Evolutionary conservation across 2,113 vertebrate genomes (phyloP), one percentile per base, ranked within the genome.

Genomic region (Notothenia coriiceps): DNA sequence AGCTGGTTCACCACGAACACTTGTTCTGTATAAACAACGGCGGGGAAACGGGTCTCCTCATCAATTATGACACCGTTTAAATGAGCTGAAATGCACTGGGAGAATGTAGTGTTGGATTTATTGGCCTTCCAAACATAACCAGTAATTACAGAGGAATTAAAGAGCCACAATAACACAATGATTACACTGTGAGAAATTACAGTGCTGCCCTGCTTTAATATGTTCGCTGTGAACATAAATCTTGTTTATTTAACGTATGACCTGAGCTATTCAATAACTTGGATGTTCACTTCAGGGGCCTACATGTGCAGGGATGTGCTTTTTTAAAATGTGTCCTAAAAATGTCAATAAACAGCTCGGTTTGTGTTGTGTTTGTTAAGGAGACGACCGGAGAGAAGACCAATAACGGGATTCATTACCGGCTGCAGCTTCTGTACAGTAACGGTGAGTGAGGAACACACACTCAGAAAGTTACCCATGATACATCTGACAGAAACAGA

Each of bases 371-470:
- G 46, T 78, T n/a, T 88, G 74, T 80, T 84, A 83, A 98, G 97
- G 97, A 98, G 94, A 96, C 95, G 72, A 97, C 95, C 93, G 97
- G 96, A 64, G 97, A 98, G 92, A 98, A 98, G 95, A 98, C 97
- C 90, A 98, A 98, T 94, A 98, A 98, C 84, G 97, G 97, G 78
- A 98, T 98, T 87, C 97, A 98, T 92, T 98, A 98, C 94, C 95
- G 97, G 86, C 95, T 98, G 65, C 97, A 98, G 93, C 97, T 98
- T 29, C 97, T 98, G 68, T 98, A 98, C 94, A 97, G 97, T 87
- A 98, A 97, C 55, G 97, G 97, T 98, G 95, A 96, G 95, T 85
- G 40, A 59, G 5, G 10, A 17, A n/a, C 44, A 60, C 57, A 54
- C 60, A 70, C 18, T 6, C 11, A 56, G 6, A 73, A 57, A 63